Evolutionary conservation across 2,113 vertebrate species (phyloP).

Genomic region (Cercopithecus mona): DNA sequence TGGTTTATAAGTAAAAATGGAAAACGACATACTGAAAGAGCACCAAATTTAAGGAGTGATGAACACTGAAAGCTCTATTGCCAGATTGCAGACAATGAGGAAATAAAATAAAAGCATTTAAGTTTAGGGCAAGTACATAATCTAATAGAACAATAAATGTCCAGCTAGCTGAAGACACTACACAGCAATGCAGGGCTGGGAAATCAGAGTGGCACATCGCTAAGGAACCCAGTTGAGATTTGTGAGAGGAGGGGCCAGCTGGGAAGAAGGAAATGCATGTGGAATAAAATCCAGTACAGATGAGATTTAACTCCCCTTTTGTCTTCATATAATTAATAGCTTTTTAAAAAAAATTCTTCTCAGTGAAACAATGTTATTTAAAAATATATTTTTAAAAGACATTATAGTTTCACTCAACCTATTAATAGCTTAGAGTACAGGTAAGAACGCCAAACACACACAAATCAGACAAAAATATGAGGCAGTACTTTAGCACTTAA

Average conservation of each 20-base stretch:
- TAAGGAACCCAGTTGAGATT: background rate
- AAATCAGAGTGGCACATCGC: background rate
- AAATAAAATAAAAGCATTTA: background rate
- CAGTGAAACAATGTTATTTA: background rate
- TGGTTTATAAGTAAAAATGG: background rate
- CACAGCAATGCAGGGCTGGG: rapidly evolving
- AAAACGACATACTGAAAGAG: background rate
- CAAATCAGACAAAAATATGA: background rate
- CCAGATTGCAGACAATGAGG: background rate
- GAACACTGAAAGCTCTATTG: background rate
- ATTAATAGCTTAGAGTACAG: background rate
- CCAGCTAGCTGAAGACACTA: rapidly evolving
- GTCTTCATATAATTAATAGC: background rate
- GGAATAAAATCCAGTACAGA: background rate
- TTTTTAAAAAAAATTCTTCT: background rate
- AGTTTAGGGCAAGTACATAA: background rate
- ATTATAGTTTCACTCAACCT: background rate
- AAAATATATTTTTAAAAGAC: background rate
- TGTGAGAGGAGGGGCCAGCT: rapidly evolving
- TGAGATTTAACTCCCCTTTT: background rate
- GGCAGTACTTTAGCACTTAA: background rate
- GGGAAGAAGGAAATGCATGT: background rate
- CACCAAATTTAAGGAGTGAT: background rate
- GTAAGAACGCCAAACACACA: background rate
- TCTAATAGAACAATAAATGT: background rate